These are phyloP conservation scores for Hirudo medicinalis DNA, from an alignment of 1,140 invertebrate species.

Conservation along the genomic window DNA sequence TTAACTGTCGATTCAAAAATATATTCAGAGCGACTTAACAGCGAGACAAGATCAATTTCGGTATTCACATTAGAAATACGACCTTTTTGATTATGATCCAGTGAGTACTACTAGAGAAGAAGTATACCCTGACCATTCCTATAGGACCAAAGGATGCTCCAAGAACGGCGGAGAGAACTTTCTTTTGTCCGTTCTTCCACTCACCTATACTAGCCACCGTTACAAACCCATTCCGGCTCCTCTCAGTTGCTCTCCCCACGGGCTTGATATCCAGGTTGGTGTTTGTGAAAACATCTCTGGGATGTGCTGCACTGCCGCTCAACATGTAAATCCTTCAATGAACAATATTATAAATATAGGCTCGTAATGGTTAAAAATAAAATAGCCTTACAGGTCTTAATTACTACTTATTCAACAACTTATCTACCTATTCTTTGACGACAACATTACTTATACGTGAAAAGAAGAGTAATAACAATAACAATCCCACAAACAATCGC, in stretches of 20 bases:
- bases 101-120: background rate
- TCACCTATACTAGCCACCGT: background rate
- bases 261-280: background rate
- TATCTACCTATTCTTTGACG: too few relatives aligned
- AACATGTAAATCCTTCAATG: too few relatives aligned
- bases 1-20: too few relatives aligned
- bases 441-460: background rate
- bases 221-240: background rate
- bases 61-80: background rate
- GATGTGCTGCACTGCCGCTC: background rate
- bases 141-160: background rate
- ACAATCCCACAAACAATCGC: background rate
- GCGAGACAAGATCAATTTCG: too few relatives aligned
- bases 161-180: background rate
- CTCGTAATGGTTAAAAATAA: too few relatives aligned
- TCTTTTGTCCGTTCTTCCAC: background rate
- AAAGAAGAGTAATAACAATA: background rate
- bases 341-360: too few relatives aligned
- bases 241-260: background rate
- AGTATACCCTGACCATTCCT: background rate
- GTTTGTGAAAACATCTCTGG: background rate
- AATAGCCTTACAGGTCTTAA: too few relatives aligned
- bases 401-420: too few relatives aligned
- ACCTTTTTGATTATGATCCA: slow-evolving; percentile 1
- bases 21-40: too few relatives aligned